phyloP scores from a whole-genome alignment of 2,888 invertebrate species.

The Caenorhabditis sulstoni region DNA sequence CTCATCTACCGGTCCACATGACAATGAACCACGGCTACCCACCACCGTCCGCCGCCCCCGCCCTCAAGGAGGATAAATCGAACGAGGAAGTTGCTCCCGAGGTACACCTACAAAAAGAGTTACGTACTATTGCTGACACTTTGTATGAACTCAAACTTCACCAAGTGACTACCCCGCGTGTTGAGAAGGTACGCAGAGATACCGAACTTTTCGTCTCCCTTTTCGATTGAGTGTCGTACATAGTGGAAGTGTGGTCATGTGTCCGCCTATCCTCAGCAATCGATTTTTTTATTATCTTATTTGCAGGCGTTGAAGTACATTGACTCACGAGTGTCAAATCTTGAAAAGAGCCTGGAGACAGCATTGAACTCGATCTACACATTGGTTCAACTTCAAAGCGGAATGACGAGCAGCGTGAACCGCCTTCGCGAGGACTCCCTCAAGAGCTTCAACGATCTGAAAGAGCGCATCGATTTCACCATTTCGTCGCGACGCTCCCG shows the following conservation, averaged over 20 bases:
- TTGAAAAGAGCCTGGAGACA: constrained; percentile 80
- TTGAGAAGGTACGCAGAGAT: constrained; percentile 49
- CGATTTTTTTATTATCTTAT: not conserved
- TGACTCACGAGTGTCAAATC: constrained; percentile 74
- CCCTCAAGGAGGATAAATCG: constrained; percentile 37
- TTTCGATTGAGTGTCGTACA: not conserved
- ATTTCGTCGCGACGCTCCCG: constrained; percentile 19
- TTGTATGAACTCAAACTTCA: constrained; percentile 50
- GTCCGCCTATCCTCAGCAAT: not conserved
- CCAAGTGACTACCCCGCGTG: constrained; percentile 34
- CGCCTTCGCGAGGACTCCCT: constrained; percentile 60
- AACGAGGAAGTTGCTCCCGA: constrained; percentile 34
- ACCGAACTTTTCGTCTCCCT: not conserved
- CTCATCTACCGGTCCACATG: constrained; percentile 71
- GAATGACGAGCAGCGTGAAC: constrained; percentile 75
- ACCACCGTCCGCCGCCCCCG: constrained; percentile 58
- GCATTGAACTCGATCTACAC: constrained; percentile 77
- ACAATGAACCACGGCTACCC: constrained; percentile 72
- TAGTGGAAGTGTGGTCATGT: constrained; percentile 1
- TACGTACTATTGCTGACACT: constrained; percentile 39
- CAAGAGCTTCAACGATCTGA: constrained; percentile 34
- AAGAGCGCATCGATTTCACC: constrained; percentile 20
- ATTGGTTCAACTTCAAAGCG: constrained; percentile 79
- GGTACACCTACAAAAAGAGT: constrained; percentile 44
- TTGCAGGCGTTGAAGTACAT: constrained; percentile 54